phyloP scores from a whole-genome alignment of 1,140 invertebrate genomes.

The Dermatophagoides farinae region DNA sequence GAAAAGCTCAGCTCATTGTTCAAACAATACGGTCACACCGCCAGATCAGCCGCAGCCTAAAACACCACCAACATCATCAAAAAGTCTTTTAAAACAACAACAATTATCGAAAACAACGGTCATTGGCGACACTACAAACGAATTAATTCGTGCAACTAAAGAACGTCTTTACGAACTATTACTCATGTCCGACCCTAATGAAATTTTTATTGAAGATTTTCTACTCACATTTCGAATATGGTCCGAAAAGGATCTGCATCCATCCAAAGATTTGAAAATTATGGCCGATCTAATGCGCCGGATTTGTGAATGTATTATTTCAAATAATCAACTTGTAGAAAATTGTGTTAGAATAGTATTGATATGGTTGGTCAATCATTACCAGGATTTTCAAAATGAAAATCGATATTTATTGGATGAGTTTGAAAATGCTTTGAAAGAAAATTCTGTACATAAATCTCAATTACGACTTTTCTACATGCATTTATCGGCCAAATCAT shows the following conservation, averaged over 20 bases:
- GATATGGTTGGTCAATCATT: conserved; percentile 97
- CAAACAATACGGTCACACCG: neutral
- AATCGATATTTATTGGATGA: conserved; percentile 6
- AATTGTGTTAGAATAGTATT: conserved; percentile 74
- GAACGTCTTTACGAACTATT: conserved; percentile 8
- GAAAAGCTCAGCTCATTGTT: too few relatives aligned
- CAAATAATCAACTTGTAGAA: neutral
- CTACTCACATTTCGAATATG: conserved; percentile 11
- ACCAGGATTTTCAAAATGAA: conserved; percentile 75
- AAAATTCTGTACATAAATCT: conserved; percentile 14
- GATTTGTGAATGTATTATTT: neutral
- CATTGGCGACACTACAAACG: neutral
- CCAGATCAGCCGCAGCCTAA: neutral
- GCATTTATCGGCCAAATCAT: conserved; percentile 84
- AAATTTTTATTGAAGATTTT: conserved; percentile 12
- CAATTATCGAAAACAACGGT: neutral
- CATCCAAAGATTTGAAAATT: neutral
- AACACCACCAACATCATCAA: neutral
- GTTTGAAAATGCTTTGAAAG: conserved; percentile 24
- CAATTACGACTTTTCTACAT: conserved; percentile 66
- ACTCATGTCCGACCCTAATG: neutral
- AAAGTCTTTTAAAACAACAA: neutral
- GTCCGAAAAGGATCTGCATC: neutral
- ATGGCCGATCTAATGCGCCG: conserved; percentile 2
- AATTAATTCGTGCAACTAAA: conserved; percentile 8